Evolutionary conservation across 2,888 invertebrate genomes (phyloP).

Genomic region (Dryadula phaetusa): DNA sequence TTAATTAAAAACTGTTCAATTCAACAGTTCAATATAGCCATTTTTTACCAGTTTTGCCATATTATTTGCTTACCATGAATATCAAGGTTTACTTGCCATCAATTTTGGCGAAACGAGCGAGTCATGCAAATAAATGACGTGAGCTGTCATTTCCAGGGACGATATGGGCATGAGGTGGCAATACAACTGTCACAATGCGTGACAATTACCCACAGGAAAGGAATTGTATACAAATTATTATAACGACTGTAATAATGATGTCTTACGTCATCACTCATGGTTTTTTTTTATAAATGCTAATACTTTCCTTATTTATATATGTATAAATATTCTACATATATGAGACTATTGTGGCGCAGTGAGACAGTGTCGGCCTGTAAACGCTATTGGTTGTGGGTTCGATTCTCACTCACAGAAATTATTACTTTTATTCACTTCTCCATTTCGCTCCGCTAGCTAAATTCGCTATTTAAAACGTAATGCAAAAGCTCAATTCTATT

Average conservation of each 20-base stretch:
- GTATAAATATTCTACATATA: too few species aligned
- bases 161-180: slow-evolving; percentile 22
- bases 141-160: slow-evolving; percentile 21
- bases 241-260: slow-evolving; percentile 1
- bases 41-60: not conserved
- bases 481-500: too few species aligned
- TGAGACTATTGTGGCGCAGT: too few species aligned
- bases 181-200: slow-evolving; percentile 31
- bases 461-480: too few species aligned
- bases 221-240: slow-evolving; percentile 18
- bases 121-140: slow-evolving; percentile 36
- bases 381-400: too few species aligned
- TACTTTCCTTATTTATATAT: not conserved
- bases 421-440: too few species aligned
- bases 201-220: slow-evolving; percentile 24
- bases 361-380: too few species aligned
- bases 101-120: slow-evolving; percentile 28
- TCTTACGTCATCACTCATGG: not conserved
- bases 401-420: too few species aligned
- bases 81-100: slow-evolving; percentile 7
- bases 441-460: too few species aligned
- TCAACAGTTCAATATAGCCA: not conserved
- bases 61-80: slow-evolving; percentile 1
- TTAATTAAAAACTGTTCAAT: not conserved
- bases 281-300: too few species aligned